Evolutionary conservation across 1,140 invertebrate genomes (phyloP).

Genomic region (Euwallacea fornicatus): DNA sequence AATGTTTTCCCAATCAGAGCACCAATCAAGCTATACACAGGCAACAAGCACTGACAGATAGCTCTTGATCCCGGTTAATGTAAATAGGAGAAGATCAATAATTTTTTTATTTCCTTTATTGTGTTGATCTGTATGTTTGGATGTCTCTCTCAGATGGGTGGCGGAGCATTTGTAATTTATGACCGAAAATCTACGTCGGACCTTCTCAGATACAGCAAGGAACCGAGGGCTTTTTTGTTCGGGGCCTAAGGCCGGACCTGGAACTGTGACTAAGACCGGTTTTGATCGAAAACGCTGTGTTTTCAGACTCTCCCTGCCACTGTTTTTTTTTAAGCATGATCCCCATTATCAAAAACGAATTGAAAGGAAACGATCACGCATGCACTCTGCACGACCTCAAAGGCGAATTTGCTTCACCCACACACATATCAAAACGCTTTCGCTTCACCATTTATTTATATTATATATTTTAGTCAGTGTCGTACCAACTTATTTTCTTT

Average conservation of each 20-base stretch:
- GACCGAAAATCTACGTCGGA: conserved; percentile 57
- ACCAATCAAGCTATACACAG: conserved; percentile 15
- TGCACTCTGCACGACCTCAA: conserved; percentile 1
- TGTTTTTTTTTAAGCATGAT: conserved; percentile 9
- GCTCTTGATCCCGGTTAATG: conserved; percentile 45
- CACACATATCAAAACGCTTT: neutral
- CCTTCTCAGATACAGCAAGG: conserved; percentile 78
- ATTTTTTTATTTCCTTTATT: conserved; percentile 4
- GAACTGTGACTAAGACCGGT: conserved; percentile 36
- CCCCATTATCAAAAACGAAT: too few relatives aligned
- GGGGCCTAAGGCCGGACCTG: conserved; percentile 28
- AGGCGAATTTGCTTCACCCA: neutral
- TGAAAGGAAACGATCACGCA: neutral
- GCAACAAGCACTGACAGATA: conserved; percentile 47
- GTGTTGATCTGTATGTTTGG: conserved; percentile 35
- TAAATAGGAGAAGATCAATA: conserved; percentile 1
- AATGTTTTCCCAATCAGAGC: too few relatives aligned
- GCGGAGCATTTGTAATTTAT: conserved; percentile 3
- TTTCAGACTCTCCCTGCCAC: conserved; percentile 32
- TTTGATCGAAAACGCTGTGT: conserved; percentile 28
- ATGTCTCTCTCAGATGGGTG: conserved; percentile 5
- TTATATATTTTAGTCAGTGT: too few relatives aligned
- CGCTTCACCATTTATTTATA: neutral
- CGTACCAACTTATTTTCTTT: neutral
- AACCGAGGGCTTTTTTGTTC: conserved; percentile 60